Evolutionary conservation across 2,797 vertebrate species (phyloP), one percentile per base, ranked within the genome.

Genomic region (Siniperca obscura): DNA sequence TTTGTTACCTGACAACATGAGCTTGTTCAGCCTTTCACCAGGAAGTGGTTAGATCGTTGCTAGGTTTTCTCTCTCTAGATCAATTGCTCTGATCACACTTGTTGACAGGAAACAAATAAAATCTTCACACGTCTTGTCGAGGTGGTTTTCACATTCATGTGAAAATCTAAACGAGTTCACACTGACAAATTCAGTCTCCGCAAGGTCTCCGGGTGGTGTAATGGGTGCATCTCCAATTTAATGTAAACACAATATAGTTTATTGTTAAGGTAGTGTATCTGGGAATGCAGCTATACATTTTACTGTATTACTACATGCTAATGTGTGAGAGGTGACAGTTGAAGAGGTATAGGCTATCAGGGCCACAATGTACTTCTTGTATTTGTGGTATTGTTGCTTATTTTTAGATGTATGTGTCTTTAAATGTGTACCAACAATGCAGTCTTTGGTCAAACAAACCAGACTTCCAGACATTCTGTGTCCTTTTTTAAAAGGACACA

Each of bases 71-170:
- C 5, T 52, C 38, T 61, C 7, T 21, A n/a, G 10, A 59, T 78
- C 13, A 9, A 1, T 34, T 14, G 7, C 76, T 64, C 1, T 61
- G 48, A 56, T 59, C 57, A 21, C 36, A 59, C 53, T 65, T 61
- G 44, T 59, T 76, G 25, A 80, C 80, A 65, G 81, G 83, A 87
- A 82, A 27, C 21, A 57, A 56, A 64, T 1, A 22, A 16, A 25
- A 21, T 30, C 22, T 36, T 66, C 6, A 27, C 42, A n/a, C 25
- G 0, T 66, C 59, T 55, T 55, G 22, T 30, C 17, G 6, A 42
- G 7, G 40, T 36, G 60, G 40, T 34, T 68, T 78, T 66, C 73
- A 70, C 69, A n/a, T 2, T 52, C 34, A 4, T 38, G 19, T 55
- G 68, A 53, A 25, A 56, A 38, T 7, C 0, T n/a, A 2, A 25